Base-by-base conservation (phyloP, 2,888 invertebrate species). In the Syritta pipiens region DNA sequence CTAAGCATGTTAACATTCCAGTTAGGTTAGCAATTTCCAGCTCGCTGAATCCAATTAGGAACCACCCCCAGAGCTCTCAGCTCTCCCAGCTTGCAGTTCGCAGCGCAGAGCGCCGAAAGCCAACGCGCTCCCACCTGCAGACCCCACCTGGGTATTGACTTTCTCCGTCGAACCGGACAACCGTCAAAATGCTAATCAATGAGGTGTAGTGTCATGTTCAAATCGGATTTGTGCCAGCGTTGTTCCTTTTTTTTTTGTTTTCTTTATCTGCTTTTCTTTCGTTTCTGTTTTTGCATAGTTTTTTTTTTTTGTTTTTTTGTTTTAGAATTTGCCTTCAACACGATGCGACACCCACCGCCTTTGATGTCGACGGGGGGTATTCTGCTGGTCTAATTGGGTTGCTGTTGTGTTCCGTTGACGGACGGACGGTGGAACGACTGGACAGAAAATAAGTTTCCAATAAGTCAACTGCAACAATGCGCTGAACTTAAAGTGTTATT, bases 31-130 rank as follows among this genome's bases (percentile, higher is more conserved):
- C 79, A 62, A 79, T 79, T 79, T 79, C 79, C 79, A 79, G 79
- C 79, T 79, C 79, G 79, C 49, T 79, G 79, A 79, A 79, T 79
- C 79, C 79, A 79, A 79, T 79, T 79, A 79, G 79, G 62, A 67
- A 57, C 62, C 48, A 74, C 79, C 79, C 60, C 55, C 7, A 17
- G 19, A 1, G 12, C n/a, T 55, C n/a, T n/a, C n/a, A n/a, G n/a
- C n/a, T n/a, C n/a, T n/a, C n/a, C n/a, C n/a, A n/a, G n/a, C n/a
- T n/a, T n/a, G n/a, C 24, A 32, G 17, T 20, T n/a, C n/a, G n/a
- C 28, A 10, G 19, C 28, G 4, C 32, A 48, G 32, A 49, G 24
- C 62, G 40, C 59, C 59, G 55, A 65, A 71, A 59, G 51, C 46
- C 37, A 71, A 57, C n/a, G n/a, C n/a, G n/a, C n/a, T n/a, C n/a